Evolutionary conservation across 1,140 invertebrate genomes (phyloP).

Genomic region (Pseudomyrmex flavicornis): DNA sequence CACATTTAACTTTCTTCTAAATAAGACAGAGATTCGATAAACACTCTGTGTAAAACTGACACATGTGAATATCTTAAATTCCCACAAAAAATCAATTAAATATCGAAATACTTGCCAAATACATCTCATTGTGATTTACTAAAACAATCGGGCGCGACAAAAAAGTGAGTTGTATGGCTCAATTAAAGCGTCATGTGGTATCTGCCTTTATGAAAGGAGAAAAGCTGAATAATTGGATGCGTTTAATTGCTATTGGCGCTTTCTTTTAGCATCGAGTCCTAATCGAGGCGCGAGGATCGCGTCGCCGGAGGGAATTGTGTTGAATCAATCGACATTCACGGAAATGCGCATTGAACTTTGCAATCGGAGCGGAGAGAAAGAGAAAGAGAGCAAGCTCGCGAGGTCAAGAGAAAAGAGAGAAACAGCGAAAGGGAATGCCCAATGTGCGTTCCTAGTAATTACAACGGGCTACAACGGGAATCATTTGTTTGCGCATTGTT

Average conservation of each 20-base stretch:
- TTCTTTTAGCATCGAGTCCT: constrained; percentile 39
- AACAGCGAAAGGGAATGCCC: constrained; percentile 41
- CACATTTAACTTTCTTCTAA: constrained; percentile 42
- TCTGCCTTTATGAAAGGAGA: constrained; percentile 43
- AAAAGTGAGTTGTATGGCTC: not conserved
- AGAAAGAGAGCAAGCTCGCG: constrained; percentile 12
- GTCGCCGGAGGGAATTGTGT: not conserved
- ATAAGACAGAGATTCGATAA: constrained; percentile 29
- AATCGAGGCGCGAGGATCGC: constrained; percentile 10
- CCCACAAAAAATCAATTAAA: not conserved
- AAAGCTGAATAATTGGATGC: constrained; percentile 59
- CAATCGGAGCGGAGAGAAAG: constrained; percentile 70
- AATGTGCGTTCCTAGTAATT: constrained; percentile 77
- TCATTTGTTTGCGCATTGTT: constrained; percentile 83
- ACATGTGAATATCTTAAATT: constrained; percentile 14
- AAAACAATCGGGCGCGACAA: not conserved
- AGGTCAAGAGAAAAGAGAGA: constrained; percentile 43
- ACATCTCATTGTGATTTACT: not conserved
- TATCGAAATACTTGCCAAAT: not conserved
- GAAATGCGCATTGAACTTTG: constrained; percentile 80
- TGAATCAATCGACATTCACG: constrained; percentile 72
- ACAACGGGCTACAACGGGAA: constrained; percentile 77
- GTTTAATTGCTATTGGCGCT: constrained; percentile 39
- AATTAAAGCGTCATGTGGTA: constrained; percentile 2
- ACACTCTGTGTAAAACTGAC: not conserved